A percentile compares a stretch with the other conserved stretches of the same genome.
Conservation (phyloP, 30 jellyfish, hydroid and myxozoan species). For the Pseudorhiza aurosa region DNA sequence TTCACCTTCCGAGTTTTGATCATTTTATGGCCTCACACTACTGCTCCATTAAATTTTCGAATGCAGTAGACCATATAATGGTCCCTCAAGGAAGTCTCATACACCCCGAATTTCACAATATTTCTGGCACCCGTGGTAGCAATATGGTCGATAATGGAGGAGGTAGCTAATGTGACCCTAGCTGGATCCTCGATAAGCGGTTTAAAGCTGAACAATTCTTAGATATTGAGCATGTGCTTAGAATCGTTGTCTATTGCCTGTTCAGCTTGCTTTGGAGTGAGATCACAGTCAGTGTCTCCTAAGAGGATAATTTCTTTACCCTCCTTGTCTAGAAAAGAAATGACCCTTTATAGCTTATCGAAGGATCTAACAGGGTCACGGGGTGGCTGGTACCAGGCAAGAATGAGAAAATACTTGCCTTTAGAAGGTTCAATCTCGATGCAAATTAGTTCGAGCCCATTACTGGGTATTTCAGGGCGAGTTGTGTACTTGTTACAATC, state of each 20-base stretch:
- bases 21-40: slow-evolving; percentile 10
- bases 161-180: slow-evolving; percentile 10
- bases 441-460: slow-evolving; percentile 16
- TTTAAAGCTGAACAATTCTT: slow-evolving; percentile 26
- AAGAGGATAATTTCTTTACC: slow-evolving; percentile 28
- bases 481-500: not conserved
- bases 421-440: slow-evolving; percentile 10
- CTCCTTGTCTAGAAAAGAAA: slow-evolving; percentile 23
- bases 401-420: not conserved
- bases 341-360: slow-evolving; percentile 47
- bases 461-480: not conserved
- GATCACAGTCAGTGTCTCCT: slow-evolving; percentile 37
- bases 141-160: slow-evolving; percentile 37
- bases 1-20: slow-evolving; percentile 18
- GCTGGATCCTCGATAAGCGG: slow-evolving; percentile 43
- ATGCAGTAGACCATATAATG: slow-evolving; percentile 26
- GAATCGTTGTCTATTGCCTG: slow-evolving; percentile 16
- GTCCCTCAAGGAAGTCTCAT: slow-evolving; percentile 22
- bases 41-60: slow-evolving; percentile 33
- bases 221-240: slow-evolving; percentile 17
- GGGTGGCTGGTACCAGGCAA: slow-evolving; percentile 39
- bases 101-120: slow-evolving; percentile 28
- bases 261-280: not conserved
- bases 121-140: slow-evolving; percentile 26
- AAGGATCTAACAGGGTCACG: slow-evolving; percentile 29